Evolutionary conservation across 1,140 invertebrate genomes (phyloP).

Genomic region (Latrodectus geometricus): DNA sequence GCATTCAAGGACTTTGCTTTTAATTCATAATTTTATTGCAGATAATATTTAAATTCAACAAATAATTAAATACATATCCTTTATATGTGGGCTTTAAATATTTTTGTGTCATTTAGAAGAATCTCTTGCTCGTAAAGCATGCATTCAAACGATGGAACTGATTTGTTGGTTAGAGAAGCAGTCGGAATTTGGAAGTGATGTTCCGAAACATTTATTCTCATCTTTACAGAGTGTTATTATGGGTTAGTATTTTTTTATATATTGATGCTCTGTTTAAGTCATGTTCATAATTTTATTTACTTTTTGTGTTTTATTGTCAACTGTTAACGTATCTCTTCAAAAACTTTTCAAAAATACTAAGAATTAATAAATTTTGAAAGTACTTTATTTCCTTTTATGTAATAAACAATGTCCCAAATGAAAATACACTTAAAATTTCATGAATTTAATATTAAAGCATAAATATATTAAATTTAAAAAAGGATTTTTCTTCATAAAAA

Average conservation of each 20-base stretch:
- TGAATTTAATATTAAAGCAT: too few species aligned
- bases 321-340: neutral
- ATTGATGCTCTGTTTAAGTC: neutral
- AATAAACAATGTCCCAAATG: too few species aligned
- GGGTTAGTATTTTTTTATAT: slow-evolving; percentile 64
- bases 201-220: slow-evolving; percentile 61
- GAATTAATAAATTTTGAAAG: too few species aligned
- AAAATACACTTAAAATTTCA: too few species aligned
- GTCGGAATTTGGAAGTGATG: neutral
- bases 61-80: too few species aligned
- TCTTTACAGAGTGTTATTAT: slow-evolving; percentile 68
- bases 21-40: too few species aligned
- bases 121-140: slow-evolving; percentile 53
- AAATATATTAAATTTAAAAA: too few species aligned
- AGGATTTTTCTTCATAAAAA: too few species aligned
- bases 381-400: too few species aligned
- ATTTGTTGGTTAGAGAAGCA: slow-evolving; percentile 66
- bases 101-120: slow-evolving; percentile 47
- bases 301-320: neutral
- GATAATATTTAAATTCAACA: too few species aligned
- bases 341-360: neutral
- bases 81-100: neutral
- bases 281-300: neutral
- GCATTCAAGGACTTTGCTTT: too few species aligned
- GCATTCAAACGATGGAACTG: slow-evolving; percentile 66